Evolutionary conservation across 2,113 vertebrate genomes (phyloP), one percentile per base, ranked within the genome.

Genomic region (Etheostoma spectabile): DNA sequence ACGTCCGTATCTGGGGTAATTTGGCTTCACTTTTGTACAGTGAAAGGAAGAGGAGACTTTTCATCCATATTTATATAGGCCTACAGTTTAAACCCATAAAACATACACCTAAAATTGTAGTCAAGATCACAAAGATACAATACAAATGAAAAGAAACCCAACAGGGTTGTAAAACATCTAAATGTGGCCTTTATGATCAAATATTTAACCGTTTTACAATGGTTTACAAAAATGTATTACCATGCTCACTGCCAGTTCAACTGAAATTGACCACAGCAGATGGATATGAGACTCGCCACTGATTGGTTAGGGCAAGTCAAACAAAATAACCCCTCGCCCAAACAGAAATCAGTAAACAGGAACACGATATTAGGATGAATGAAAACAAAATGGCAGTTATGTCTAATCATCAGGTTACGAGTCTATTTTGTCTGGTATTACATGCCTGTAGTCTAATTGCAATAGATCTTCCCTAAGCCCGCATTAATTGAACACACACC

Each of bases 361-460:
- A n/a, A n/a, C n/a, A n/a, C 15, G 57, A 49, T 35, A 24, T 10
- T 55, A 52, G 22, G n/a, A 35, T 52, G 18, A 63, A 74, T 24
- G n/a, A 62, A 74, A 60, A 42, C 22, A 5, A 65, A 72, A 63
- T 33, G 35, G 4, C 24, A 56, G n/a, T 68, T 15, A 22, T 3
- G 0, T 19, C 6, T 77, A 14, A 70, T 62, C 55, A 42, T 24
- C 27, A 56, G 48, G 46, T 30, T 30, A 11, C 21, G 27, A 48
- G 6, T 30, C 55, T 22, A 24, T 7, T 8, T 35, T 49, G 19
- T 63, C 22, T 45, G 8, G 27, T 35, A 57, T 55, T 30, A 63
- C 78, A 74, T n/a, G 38, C n/a, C 52, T 59, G 42, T 27, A 18
- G 56, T 68, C 33, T 30, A 21, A 24, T 19, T 74, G 18, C 61